Evolutionary conservation across 2,113 vertebrate genomes (phyloP), one percentile per base, ranked within the genome.

Genomic region (Cricetomys ansorgei): DNA sequence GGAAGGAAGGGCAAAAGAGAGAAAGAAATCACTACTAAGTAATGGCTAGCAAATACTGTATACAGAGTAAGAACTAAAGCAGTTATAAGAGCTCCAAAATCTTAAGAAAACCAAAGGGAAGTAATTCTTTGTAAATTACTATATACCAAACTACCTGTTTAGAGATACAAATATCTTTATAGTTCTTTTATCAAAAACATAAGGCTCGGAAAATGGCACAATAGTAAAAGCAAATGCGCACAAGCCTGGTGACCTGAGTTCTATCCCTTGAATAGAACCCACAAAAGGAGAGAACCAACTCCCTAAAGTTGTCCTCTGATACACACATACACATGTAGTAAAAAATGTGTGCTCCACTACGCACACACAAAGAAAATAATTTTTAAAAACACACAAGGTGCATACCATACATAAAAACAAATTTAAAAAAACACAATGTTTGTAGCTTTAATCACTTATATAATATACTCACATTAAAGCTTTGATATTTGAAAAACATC

Each of bases 111-210:
- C 12, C n/a, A 37, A 75, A 94, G 23, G 29, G 25, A 94, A 37
- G n/a, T 62, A 73, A 65, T 88, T 87, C n/a, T 95, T 92, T 73
- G 31, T 37, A 89, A 45, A 80, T n/a, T 86, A 92, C 12, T 62
- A 9, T 64, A 76, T 0, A 75, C 16, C 40, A 97, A 13, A 55
- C 13, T 76, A 85, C 21, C n/a, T 48, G 4, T 50, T 57, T 73
- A 62, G 2, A 80, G 3, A 76, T 55, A 88, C 7, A 70, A 72
- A 72, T 91, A 88, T 34, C 40, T 79, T 64, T 75, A 70, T 9
- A 81, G 57, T 72, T 92, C 34, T 96, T 48, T 94, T 83, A 83
- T 10, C 72, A 77, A 88, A 94, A 92, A 69, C 37, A 83, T 88
- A 80, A 55, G 29, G 50, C 29, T 77, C 29, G 13, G 15, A 53